Percentiles rank a stretch among this genome's conserved stretches.
These are phyloP conservation scores for Pipa parva DNA, from an alignment of 2,113 vertebrate species.

Conservation along the genomic window DNA sequence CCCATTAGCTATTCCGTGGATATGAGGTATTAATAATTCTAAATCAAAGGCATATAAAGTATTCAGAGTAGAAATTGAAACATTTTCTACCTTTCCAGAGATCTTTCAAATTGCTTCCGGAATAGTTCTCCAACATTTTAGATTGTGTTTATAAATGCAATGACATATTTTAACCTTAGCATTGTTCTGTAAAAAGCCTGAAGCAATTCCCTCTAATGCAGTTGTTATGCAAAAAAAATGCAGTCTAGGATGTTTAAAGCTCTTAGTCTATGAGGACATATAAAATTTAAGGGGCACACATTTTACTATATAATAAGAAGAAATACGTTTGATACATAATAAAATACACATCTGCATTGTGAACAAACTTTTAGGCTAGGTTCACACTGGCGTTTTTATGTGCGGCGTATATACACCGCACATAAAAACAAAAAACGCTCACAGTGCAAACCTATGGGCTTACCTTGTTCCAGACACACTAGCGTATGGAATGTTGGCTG, in stretches of 20 bases:
- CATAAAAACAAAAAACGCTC: no score
- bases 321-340: no score
- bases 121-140: slow-evolving; percentile 16
- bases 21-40: slow-evolving; percentile 20
- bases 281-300: no score
- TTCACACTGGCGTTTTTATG: no score
- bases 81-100: slow-evolving; percentile 14
- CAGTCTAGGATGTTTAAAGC: slow-evolving; percentile 9
- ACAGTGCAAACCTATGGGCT: no score
- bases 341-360: no score
- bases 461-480: no score
- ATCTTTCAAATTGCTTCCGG: slow-evolving; percentile 17
- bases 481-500: no score
- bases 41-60: slow-evolving; percentile 29
- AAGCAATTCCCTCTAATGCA: slow-evolving; percentile 4
- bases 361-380: no score
- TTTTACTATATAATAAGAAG: no score
- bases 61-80: slow-evolving; percentile 19
- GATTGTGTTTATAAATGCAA: slow-evolving; percentile 30
- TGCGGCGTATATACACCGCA: no score
- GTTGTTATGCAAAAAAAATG: slow-evolving; percentile 22
- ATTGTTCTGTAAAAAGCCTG: slow-evolving; percentile 18
- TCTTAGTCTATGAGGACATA: no score
- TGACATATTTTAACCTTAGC: slow-evolving; percentile 29
- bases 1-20: slow-evolving; percentile 28